These are phyloP conservation scores for Cinclus cinclus DNA, from an alignment of 2,113 vertebrate species.

Conservation along the genomic window DNA sequence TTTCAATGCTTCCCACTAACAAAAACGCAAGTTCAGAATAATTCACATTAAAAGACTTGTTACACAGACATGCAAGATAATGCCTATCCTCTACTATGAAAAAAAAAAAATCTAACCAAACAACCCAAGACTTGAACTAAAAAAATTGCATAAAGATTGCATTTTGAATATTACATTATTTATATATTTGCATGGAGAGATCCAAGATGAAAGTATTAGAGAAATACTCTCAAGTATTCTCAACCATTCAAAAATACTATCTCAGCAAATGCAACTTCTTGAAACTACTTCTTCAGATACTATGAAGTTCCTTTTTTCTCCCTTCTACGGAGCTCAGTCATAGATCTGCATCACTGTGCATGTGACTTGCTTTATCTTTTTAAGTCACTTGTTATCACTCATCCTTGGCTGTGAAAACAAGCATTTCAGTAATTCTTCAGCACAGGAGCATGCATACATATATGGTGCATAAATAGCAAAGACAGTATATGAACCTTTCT, in stretches of 20 bases:
- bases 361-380: not conserved
- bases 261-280: not conserved
- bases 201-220: not conserved
- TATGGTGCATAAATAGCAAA: not conserved
- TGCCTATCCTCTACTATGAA: not conserved
- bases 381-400: not conserved
- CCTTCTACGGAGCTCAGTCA: not conserved
- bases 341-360: not conserved
- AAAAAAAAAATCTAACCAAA: not conserved
- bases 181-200: not conserved
- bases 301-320: not conserved
- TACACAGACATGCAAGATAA: not conserved
- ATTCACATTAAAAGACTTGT: not conserved
- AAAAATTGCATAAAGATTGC: not conserved
- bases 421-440: not conserved
- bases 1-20: not conserved
- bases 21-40: not conserved
- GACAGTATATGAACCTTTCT: not conserved
- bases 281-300: not conserved
- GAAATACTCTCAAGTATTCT: not conserved
- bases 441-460: not conserved
- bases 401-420: not conserved
- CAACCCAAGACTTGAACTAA: not conserved
- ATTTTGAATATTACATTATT: not conserved
- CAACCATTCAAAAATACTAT: not conserved